Evolutionary conservation across 2,113 vertebrate species (phyloP).

Genomic region (Paedocypris sp.): DNA sequence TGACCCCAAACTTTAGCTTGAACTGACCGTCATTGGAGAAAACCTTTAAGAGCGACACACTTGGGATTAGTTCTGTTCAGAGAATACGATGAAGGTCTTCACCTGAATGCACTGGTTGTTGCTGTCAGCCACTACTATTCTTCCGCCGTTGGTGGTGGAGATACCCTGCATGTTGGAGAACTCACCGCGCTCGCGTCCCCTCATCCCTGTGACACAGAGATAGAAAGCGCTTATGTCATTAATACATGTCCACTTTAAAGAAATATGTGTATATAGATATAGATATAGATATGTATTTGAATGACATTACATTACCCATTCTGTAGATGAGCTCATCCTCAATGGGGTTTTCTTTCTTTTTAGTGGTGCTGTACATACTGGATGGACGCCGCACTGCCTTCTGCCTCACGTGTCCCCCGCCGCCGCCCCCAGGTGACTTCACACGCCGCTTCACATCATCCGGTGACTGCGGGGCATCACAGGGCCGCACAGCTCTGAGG

Average conservation of each 20-base stretch:
- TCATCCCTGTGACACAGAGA: slow-evolving; percentile 60
- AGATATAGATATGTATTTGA: no score
- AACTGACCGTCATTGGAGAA: slow-evolving; percentile 92
- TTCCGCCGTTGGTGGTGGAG: slow-evolving; percentile 74
- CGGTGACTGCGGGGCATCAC: slow-evolving; percentile 74
- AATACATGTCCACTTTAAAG: not conserved
- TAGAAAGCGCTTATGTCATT: not conserved
- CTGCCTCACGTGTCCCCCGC: slow-evolving; percentile 74
- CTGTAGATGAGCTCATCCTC: slow-evolving; percentile 74
- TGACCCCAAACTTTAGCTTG: slow-evolving; percentile 86
- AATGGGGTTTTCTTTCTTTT: slow-evolving; percentile 77
- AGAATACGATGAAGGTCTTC: not conserved
- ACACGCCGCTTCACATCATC: slow-evolving; percentile 87
- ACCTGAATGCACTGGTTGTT: slow-evolving; percentile 93
- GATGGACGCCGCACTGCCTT: slow-evolving; percentile 85
- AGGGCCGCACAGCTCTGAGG: slow-evolving; percentile 69
- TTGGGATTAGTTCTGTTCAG: no score
- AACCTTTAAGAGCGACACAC: slow-evolving; percentile 67
- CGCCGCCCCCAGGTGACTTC: slow-evolving; percentile 80
- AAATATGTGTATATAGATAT: no score
- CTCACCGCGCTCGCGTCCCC: slow-evolving; percentile 86
- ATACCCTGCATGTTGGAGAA: slow-evolving; percentile 96
- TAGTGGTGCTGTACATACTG: slow-evolving; percentile 92
- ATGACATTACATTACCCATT: no score
- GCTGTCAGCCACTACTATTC: slow-evolving; percentile 91